Base-by-base conservation (phyloP, 2,888 invertebrate genomes). In the Acleris cristana region DNA sequence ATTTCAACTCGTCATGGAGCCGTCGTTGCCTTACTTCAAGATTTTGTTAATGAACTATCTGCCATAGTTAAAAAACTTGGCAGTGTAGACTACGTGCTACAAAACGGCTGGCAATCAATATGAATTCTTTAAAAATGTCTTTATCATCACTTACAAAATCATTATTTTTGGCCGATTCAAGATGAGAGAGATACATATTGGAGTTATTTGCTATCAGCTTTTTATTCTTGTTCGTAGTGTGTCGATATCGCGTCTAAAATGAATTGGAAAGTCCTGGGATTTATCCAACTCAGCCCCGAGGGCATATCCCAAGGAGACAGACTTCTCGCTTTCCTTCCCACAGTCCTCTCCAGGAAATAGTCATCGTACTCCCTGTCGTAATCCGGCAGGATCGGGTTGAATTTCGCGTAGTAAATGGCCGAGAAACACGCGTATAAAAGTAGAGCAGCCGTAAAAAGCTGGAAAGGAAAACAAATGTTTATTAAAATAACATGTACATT, bases 321-420 rank as follows among this genome's bases (percentile, higher is more conserved):
- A 71, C 92, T 90, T 76, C 88, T 80, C 30, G 92, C 78, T 72
- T 89, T 87, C 79, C 90, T 91, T 73, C 93, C 93, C 16, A 95
- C 92, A 12, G 95, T 95, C 72, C 96, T 93, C 75, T 95, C 95
- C 64, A 96, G 93, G 82, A 96, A 94, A 80, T 96, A 96, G 81
- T 96, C 95, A 68, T 95, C 95, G 80, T 96, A 96, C 77, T 95
- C 95, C 82, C 94, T 93, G 77, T 95, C 95, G 83, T 96, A 96
- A 85, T 96, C 96, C 64, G 95, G 95, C n/a, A 96, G 93, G 69
- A 96, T 94, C 57, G 97, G 96, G 87, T 97, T 97, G 83, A 97
- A 96, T 87, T 97, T 97, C 62, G 97, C 97, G 88, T 97, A 97
- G 88, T 97, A 97, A 79, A 97, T 96, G 65, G 97, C 97, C 2